A percentile compares a stretch with the other conserved stretches of the same genome.
phyloP scores from a whole-genome alignment of 1,140 invertebrate genomes.

The Temnothorax nylanderi region DNA sequence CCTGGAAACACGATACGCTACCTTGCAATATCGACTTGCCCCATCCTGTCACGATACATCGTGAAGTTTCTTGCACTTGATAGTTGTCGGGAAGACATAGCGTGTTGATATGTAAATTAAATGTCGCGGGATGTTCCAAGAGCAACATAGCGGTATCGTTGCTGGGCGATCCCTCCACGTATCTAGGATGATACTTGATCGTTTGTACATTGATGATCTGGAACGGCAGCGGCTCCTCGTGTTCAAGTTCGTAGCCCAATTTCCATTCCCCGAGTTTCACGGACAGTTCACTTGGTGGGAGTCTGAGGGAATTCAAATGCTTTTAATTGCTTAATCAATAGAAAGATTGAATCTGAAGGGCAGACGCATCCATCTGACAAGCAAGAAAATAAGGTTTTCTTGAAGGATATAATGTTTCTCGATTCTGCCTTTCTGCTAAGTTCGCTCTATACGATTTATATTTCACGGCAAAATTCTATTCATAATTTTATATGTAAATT shows the following conservation, averaged over 20 bases:
- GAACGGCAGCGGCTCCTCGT: constrained; percentile 92
- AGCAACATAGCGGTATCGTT: constrained; percentile 92
- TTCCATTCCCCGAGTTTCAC: constrained; percentile 95
- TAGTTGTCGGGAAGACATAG: constrained; percentile 88
- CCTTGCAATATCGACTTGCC: constrained; percentile 92
- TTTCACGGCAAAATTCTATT: background rate
- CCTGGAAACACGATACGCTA: constrained; percentile 79
- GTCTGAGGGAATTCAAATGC: constrained; percentile 77
- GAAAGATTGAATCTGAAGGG: background rate
- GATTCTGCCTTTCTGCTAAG: background rate
- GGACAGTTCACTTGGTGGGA: constrained; percentile 88
- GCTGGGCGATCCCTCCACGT: constrained; percentile 87
- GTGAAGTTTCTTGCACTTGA: constrained; percentile 77
- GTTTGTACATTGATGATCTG: constrained; percentile 90
- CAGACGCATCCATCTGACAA: background rate
- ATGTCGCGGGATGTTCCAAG: constrained; percentile 87
- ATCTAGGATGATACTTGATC: constrained; percentile 91
- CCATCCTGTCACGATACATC: constrained; percentile 93
- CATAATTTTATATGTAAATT: constrained; percentile 9
- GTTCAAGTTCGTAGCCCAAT: constrained; percentile 88
- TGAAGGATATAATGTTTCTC: background rate
- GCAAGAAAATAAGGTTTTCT: background rate
- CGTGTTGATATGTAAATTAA: constrained; percentile 90
- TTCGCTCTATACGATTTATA: background rate
- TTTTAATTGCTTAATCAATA: background rate